Conservation (phyloP, 1,140 invertebrate species). For the Bombus affinis region DNA sequence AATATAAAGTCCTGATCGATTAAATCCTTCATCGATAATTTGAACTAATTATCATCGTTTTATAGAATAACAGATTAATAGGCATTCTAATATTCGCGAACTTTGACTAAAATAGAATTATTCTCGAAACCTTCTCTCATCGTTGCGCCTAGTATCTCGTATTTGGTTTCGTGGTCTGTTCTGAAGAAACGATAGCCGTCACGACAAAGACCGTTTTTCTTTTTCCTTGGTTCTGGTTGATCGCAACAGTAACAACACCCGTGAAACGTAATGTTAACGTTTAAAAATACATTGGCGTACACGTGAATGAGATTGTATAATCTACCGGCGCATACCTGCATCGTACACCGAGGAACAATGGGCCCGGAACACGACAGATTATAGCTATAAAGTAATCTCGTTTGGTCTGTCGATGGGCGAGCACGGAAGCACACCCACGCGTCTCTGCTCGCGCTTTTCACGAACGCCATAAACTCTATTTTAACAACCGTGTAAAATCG, state of each 20-base stretch:
- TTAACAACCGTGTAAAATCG: not conserved
- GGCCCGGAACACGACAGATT: slow-evolving; percentile 13
- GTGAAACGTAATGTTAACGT: not conserved
- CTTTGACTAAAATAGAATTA: too few species aligned
- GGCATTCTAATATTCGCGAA: too few species aligned
- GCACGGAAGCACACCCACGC: not conserved
- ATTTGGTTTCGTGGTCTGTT: not conserved
- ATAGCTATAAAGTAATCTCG: slow-evolving; percentile 25
- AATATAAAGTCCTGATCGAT: too few species aligned
- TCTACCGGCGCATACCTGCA: not conserved
- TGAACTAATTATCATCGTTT: too few species aligned
- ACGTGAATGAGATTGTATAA: not conserved
- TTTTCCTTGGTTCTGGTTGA: not conserved
- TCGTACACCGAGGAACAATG: slow-evolving; percentile 5
- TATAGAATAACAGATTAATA: too few species aligned
- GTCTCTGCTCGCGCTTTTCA: not conserved
- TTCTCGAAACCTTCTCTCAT: too few species aligned
- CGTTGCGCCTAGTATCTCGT: too few species aligned
- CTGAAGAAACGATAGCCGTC: not conserved
- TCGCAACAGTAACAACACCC: not conserved
- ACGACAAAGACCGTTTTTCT: not conserved
- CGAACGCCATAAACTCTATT: slow-evolving; percentile 3
- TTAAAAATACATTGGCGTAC: slow-evolving; percentile 2
- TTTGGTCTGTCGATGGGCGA: slow-evolving; percentile 4
- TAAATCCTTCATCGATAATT: too few species aligned